Conservation (phyloP, 1,140 invertebrate genomes). For the Zaprionus davidi region DNA sequence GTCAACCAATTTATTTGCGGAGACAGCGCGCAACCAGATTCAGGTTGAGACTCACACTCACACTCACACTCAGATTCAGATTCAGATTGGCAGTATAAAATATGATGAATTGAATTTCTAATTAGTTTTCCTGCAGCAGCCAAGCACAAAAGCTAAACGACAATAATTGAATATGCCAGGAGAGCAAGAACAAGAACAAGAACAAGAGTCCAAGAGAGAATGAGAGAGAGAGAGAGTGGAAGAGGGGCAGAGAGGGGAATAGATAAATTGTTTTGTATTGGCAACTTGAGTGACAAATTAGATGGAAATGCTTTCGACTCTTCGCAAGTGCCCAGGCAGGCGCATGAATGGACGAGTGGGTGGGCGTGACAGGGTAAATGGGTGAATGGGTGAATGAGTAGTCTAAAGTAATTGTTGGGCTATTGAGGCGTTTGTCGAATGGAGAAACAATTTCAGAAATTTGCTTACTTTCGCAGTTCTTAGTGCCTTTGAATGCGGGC, state of each 20-base stretch:
- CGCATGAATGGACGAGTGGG: neutral
- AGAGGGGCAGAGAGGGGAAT: neutral
- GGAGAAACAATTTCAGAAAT: constrained; percentile 1
- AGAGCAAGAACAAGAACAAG: neutral
- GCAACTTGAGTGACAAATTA: constrained; percentile 34
- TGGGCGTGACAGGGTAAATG: neutral
- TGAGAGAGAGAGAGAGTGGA: neutral
- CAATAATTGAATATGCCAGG: constrained; percentile 29
- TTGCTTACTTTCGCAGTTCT: neutral
- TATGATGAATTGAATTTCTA: constrained; percentile 48
- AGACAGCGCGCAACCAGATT: neutral
- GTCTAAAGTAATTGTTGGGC: constrained; percentile 4
- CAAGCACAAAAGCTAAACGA: constrained; percentile 10
- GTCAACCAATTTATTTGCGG: neutral
- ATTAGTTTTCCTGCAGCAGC: constrained; percentile 19
- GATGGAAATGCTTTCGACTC: constrained; percentile 31
- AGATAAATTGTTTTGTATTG: constrained; percentile 26
- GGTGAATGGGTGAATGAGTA: neutral
- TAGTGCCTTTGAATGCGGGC: neutral
- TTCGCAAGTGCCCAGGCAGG: constrained; percentile 4
- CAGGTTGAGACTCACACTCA: neutral
- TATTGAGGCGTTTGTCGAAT: neutral
- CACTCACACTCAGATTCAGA: neutral
- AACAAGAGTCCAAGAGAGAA: neutral
- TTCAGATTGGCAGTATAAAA: constrained; percentile 33